A percentile compares a stretch with the other conserved stretches of the same genome.
Evolutionary conservation across 2,888 invertebrate species (phyloP).

Genomic region (Lomographa bimaculata): DNA sequence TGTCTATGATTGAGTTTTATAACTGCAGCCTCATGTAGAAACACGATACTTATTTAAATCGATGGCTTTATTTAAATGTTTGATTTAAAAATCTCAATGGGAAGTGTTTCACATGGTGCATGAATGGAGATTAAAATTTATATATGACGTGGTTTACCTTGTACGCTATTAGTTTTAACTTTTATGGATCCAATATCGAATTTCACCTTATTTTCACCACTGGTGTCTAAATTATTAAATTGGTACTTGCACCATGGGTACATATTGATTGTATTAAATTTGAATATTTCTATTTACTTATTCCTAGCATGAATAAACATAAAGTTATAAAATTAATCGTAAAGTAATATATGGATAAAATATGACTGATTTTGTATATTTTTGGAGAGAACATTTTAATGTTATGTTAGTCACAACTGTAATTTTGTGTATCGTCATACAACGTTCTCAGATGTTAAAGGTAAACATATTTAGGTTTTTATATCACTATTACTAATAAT

Average conservation of each 20-base stretch:
- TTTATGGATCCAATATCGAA: slow-evolving; percentile 33
- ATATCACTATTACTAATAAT: too few relatives aligned
- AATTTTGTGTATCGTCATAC: too few relatives aligned
- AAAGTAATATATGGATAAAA: neutral
- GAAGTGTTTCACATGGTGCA: slow-evolving; percentile 30
- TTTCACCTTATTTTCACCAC: slow-evolving; percentile 32
- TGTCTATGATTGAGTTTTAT: slow-evolving; percentile 37
- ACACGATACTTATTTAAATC: slow-evolving; percentile 38
- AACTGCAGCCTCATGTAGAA: slow-evolving; percentile 31
- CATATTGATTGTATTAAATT: slow-evolving; percentile 16
- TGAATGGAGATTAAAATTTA: slow-evolving; percentile 35
- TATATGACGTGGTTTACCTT: slow-evolving; percentile 29
- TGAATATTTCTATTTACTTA: slow-evolving; percentile 9
- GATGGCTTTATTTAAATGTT: slow-evolving; percentile 37
- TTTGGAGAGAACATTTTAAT: too few relatives aligned
- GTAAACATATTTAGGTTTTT: too few relatives aligned
- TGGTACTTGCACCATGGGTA: slow-evolving; percentile 16
- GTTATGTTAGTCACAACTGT: too few relatives aligned
- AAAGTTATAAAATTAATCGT: slow-evolving; percentile 3
- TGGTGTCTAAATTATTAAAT: slow-evolving; percentile 17
- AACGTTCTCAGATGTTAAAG: too few relatives aligned
- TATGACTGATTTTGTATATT: too few relatives aligned
- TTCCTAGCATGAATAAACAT: slow-evolving; percentile 12
- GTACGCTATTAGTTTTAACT: slow-evolving; percentile 32
- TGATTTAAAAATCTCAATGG: slow-evolving; percentile 34